A percentile compares a stretch with the other conserved stretches of the same genome.
phyloP scores from a whole-genome alignment of 2,113 vertebrate genomes.

The Anser brachyrhynchus region DNA sequence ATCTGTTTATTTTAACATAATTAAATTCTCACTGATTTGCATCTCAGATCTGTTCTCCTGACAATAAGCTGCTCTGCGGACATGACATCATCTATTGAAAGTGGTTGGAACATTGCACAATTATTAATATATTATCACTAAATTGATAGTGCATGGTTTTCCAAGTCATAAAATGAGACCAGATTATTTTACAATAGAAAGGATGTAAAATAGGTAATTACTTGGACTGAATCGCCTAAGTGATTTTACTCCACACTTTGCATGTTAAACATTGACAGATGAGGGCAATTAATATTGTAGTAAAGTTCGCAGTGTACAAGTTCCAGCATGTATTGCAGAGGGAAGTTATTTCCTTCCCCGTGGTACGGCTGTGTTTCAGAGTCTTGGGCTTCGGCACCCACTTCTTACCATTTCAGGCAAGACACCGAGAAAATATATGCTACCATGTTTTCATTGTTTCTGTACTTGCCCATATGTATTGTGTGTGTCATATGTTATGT shows the following conservation, averaged over 20 bases:
- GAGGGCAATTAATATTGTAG: background rate
- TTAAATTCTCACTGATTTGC: slow-evolving; percentile 19
- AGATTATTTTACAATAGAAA: slow-evolving; percentile 36
- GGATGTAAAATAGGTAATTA: slow-evolving; percentile 36
- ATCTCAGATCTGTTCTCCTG: slow-evolving; percentile 26
- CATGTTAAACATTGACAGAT: slow-evolving; percentile 43
- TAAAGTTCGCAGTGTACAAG: background rate
- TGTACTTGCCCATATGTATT: background rate
- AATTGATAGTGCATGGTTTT: slow-evolving; percentile 27
- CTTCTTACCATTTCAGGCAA: background rate
- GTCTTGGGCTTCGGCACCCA: background rate
- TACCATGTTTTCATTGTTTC: background rate
- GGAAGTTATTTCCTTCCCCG: background rate
- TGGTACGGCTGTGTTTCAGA: background rate
- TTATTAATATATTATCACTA: slow-evolving; percentile 38
- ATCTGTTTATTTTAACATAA: slow-evolving; percentile 21
- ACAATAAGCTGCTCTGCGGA: background rate
- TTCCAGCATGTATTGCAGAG: background rate
- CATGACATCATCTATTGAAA: slow-evolving; percentile 35
- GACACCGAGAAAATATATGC: background rate
- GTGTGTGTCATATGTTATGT: background rate
- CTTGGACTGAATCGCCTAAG: background rate
- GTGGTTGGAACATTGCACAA: background rate
- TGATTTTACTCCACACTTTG: slow-evolving; percentile 32
- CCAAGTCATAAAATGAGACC: slow-evolving; percentile 9